Evolutionary conservation across 1,140 invertebrate genomes (phyloP).

Genomic region (Papilio aristodemus): DNA sequence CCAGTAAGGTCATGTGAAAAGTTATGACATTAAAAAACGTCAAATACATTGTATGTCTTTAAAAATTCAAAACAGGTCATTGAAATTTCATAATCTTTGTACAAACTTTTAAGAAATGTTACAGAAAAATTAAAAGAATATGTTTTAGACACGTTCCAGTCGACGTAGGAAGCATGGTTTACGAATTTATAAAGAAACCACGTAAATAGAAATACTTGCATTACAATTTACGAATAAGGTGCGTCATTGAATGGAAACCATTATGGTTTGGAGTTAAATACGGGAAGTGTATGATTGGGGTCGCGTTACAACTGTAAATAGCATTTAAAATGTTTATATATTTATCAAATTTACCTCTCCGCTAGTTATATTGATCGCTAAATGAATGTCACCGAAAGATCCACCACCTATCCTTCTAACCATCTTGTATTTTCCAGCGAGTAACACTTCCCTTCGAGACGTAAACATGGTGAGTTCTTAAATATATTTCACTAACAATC

Average conservation of each 20-base stretch:
- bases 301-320: not conserved
- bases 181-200: not conserved
- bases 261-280: constrained; percentile 19
- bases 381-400: constrained; percentile 99
- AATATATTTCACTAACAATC: constrained; percentile 30
- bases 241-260: constrained; percentile 21
- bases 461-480: constrained; percentile 44
- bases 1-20: constrained; percentile 14
- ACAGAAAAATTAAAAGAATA: not conserved
- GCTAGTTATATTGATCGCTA: constrained; percentile 97
- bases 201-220: not conserved
- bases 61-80: constrained; percentile 12
- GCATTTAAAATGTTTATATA: constrained; percentile 1
- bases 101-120: not conserved
- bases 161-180: not conserved
- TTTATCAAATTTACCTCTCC: constrained; percentile 87
- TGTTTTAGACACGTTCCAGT: not conserved
- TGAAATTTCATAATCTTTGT: constrained; percentile 4
- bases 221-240: constrained; percentile 17
- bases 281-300: constrained; percentile 17
- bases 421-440: constrained; percentile 96
- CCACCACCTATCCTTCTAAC: constrained; percentile 98
- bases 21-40: not conserved
- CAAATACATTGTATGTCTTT: constrained; percentile 5
- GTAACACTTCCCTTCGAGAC: constrained; percentile 62